Conservation (phyloP, 2,113 vertebrate genomes). For the Myotis brandtii region DNA sequence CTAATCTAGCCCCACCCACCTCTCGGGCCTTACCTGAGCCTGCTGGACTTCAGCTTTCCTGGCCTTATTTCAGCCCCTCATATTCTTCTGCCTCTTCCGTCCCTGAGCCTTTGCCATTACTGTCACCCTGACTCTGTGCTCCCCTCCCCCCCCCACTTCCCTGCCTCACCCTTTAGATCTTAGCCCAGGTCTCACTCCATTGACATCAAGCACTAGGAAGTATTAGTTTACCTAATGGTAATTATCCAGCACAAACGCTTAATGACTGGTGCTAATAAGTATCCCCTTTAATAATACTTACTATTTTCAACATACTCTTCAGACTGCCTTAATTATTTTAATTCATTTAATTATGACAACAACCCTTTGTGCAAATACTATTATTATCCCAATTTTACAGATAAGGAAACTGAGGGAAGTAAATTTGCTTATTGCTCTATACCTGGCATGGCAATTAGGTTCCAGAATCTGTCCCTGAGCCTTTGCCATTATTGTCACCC, state of each 20-base stretch:
- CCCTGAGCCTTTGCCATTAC: neutral
- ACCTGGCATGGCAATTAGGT: too few species aligned
- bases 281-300: neutral
- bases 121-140: neutral
- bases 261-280: neutral
- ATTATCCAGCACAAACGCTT: neutral
- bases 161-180: neutral
- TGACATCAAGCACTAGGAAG: neutral
- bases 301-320: neutral
- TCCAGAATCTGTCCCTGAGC: too few species aligned
- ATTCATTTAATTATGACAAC: neutral
- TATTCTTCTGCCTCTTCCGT: neutral
- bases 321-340: neutral
- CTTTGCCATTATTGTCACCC: neutral
- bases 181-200: neutral
- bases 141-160: accelerated
- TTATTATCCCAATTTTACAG: neutral
- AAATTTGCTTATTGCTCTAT: too few species aligned
- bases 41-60: neutral
- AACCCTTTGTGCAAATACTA: neutral
- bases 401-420: neutral
- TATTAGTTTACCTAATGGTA: neutral
- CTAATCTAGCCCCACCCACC: neutral
- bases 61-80: neutral
- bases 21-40: neutral